Base-by-base conservation (phyloP, 2,797 vertebrate genomes). In the Vespertilio murinus region DNA sequence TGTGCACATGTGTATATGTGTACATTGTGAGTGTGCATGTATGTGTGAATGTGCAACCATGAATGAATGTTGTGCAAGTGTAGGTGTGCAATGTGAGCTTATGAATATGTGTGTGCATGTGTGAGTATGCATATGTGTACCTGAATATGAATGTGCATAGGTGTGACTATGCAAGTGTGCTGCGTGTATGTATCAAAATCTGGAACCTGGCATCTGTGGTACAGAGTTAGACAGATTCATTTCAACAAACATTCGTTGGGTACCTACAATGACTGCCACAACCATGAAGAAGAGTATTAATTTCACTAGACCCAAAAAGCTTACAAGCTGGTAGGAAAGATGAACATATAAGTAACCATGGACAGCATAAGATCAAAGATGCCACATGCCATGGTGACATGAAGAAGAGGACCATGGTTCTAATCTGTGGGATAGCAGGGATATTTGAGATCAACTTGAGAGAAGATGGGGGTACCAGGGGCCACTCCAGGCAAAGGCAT, bases 321-420 rank as follows among this genome's bases (percentile, higher is more conserved):
- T 86, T 69, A 25, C 2, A n/a, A 25, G 40, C 52, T 11, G 25
- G 6, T 5, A 83, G 65, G 49, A 91, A 35, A 65, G 45, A 28
- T 0, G 30, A 54, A 35, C 4, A 13, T 7, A 7, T 23, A 56
- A 87, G 78, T 35, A 67, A 52, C 52, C 20, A 9, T 0, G 3
- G 0, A 20, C 8, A 52, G 40, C 5, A 28, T 18, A 6, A 42
- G 61, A 69, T 6, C n/a, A 30, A 61, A 80, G 56, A 13, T 9
- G 7, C 52, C 25, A 47, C 52, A 35, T 1, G 22, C 11, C 12
- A 4, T 5, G 2, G 5, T 0, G 10, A 35, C 65, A 3, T 18
- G 7, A 52, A 64, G 20, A 22, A 16, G 64, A 79, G 5, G 9
- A 42, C 33, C 17, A 6, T 3, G 47, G 22, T 61, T 49, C 47